These are phyloP conservation scores for Chouioia cunea DNA, from an alignment of 2,888 invertebrate species.

Conservation along the genomic window DNA sequence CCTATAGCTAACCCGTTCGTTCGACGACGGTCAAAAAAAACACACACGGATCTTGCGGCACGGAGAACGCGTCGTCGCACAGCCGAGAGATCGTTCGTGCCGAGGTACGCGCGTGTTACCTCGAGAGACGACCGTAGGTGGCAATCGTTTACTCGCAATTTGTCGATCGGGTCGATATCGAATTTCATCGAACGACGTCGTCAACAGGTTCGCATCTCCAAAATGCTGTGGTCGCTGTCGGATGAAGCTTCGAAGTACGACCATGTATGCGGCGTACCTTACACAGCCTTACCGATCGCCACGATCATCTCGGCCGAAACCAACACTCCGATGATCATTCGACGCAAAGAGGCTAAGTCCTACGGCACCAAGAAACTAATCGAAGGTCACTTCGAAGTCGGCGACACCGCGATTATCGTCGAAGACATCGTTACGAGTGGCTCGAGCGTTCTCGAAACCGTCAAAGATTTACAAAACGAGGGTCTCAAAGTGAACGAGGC, in stretches of 20 bases:
- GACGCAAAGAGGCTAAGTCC: slow-evolving; percentile 92
- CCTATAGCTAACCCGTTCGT: too few species aligned
- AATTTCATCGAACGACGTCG: too few species aligned
- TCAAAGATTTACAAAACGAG: slow-evolving; percentile 77
- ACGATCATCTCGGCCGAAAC: slow-evolving; percentile 83
- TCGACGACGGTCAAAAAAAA: too few species aligned
- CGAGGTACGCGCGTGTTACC: too few species aligned
- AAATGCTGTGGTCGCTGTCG: slow-evolving; percentile 15
- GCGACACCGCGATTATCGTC: slow-evolving; percentile 87
- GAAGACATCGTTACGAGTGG: slow-evolving; percentile 97
- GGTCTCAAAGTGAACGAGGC: slow-evolving; percentile 81
- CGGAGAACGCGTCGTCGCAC: too few species aligned
- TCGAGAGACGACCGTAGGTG: too few species aligned
- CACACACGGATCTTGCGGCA: too few species aligned
- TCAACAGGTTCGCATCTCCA: slow-evolving; percentile 18
- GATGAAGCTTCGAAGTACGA: slow-evolving; percentile 65
- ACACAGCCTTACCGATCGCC: slow-evolving; percentile 95
- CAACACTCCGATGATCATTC: slow-evolving; percentile 87
- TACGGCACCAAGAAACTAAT: slow-evolving; percentile 97
- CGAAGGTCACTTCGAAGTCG: slow-evolving; percentile 85
- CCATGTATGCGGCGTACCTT: slow-evolving; percentile 94
- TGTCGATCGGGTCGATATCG: too few species aligned
- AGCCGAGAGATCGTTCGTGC: too few species aligned
- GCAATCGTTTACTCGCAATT: too few species aligned
- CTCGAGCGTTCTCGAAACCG: slow-evolving; percentile 93